phyloP scores from a whole-genome alignment of 1,140 invertebrate species.

The Melanaphis sacchari region DNA sequence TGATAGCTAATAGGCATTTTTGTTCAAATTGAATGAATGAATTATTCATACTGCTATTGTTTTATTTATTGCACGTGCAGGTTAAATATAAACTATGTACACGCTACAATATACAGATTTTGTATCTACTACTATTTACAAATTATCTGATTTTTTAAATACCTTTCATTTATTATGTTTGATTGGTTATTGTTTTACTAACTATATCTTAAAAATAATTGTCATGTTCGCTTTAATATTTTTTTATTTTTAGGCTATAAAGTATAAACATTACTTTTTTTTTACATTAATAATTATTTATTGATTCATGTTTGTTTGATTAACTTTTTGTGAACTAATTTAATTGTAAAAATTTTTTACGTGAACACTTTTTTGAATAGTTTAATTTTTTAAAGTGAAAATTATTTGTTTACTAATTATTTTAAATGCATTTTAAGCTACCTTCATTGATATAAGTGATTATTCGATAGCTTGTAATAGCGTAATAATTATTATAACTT shows the following conservation, averaged over 20 bases:
- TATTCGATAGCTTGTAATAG: neutral
- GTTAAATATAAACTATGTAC: neutral
- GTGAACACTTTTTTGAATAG: neutral
- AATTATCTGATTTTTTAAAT: neutral
- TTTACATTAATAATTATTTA: neutral
- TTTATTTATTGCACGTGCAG: neutral
- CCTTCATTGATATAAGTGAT: no score
- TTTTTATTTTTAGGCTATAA: neutral
- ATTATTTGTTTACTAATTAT: no score
- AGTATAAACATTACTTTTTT: neutral
- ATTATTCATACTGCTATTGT: neutral
- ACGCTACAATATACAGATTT: neutral
- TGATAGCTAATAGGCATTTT: neutral
- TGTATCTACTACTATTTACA: neutral
- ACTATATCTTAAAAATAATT: neutral
- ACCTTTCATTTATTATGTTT: neutral
- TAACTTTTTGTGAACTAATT: neutral
- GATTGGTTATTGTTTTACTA: neutral
- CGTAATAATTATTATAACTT: no score
- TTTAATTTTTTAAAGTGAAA: neutral
- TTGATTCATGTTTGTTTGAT: neutral
- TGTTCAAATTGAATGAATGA: neutral
- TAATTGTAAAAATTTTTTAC: neutral
- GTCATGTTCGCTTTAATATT: neutral
- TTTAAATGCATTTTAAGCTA: no score